Base-by-base conservation (phyloP, 1,140 invertebrate species). In the Amyelois transitella region DNA sequence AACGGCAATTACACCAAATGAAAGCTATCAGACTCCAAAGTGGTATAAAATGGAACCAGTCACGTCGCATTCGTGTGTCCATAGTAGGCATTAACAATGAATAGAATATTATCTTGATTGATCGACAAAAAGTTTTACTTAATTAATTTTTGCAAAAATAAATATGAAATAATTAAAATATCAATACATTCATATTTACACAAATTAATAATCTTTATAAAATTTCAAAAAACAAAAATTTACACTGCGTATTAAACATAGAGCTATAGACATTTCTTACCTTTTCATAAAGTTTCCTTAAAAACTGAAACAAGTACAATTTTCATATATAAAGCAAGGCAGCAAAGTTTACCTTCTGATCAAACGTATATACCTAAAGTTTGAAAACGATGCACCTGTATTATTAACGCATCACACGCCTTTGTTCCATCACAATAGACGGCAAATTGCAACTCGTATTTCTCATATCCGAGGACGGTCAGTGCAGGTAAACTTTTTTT, bases 371-470 rank as follows among this genome's bases (percentile, higher is more conserved):
- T 60, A 55, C 51, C 66, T 55, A 74, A 77, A 82, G 62, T 77
- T 77, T 68, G 71, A 60, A 69, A 69, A 66, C 68, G 71, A 79
- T 85, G 80, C 83, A 86, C 78, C 81, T 83, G 76, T 76, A 64
- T 79, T 85, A 83, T 85, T 78, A 85, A 81, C 75, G 78, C 78
- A 83, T 79, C 72, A 72, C 66, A 74, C 66, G 66, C 80, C 71
- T 82, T 81, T 82, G 75, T 82, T 82, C 74, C 60, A 64, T 60
- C 65, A 85, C 83, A 85, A 85, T 82, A 81, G 74, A 69, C 62
- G 53, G 64, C 73, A 81, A 85, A 87, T 85, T 87, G 81, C 80
- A 81, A 79, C 70, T 71, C 69, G 63, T 75, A 81, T 78, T 82
- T 81, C 69, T 81, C 67, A 70, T 65, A 77, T 66, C 60, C 60